Percentiles rank a stretch among this genome's conserved stretches.
Evolutionary conservation across 2,113 vertebrate genomes (phyloP).

Genomic region (Elephas maximus): DNA sequence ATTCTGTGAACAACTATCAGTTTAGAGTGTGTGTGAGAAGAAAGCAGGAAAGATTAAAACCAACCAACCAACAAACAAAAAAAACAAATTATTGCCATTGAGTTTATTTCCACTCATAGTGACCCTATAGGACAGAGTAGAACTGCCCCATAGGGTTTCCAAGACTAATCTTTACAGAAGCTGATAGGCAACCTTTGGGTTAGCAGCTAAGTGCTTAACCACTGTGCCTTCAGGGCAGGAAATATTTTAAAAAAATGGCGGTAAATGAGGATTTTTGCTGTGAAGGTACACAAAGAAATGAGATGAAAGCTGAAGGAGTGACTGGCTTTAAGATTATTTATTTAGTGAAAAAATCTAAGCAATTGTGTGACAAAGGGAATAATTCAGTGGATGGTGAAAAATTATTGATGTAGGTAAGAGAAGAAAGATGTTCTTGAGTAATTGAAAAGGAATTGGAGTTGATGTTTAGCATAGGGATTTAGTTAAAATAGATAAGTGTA

Average conservation of each 20-base stretch:
- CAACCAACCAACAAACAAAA: too few species aligned
- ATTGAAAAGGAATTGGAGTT: not conserved
- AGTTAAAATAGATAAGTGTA: not conserved
- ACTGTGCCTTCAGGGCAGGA: not conserved
- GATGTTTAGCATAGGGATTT: not conserved
- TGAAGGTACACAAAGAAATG: not conserved
- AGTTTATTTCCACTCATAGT: not conserved
- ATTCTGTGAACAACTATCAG: not conserved
- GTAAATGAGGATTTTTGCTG: not conserved
- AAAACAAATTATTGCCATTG: too few species aligned
- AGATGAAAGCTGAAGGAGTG: not conserved
- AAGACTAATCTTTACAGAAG: too few species aligned
- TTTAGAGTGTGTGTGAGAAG: not conserved
- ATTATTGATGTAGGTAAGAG: not conserved
- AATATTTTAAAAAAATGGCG: not conserved
- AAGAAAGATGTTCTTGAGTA: not conserved
- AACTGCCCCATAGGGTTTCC: too few species aligned
- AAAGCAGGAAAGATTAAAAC: not conserved
- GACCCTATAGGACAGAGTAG: not conserved
- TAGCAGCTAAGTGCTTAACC: too few species aligned
- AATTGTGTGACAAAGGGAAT: not conserved
- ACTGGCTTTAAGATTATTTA: not conserved
- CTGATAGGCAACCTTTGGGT: too few species aligned
- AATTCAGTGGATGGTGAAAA: not conserved
- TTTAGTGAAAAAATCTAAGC: not conserved